Conservation (phyloP, 2,888 invertebrate species). For the Cheilosia impressa region DNA sequence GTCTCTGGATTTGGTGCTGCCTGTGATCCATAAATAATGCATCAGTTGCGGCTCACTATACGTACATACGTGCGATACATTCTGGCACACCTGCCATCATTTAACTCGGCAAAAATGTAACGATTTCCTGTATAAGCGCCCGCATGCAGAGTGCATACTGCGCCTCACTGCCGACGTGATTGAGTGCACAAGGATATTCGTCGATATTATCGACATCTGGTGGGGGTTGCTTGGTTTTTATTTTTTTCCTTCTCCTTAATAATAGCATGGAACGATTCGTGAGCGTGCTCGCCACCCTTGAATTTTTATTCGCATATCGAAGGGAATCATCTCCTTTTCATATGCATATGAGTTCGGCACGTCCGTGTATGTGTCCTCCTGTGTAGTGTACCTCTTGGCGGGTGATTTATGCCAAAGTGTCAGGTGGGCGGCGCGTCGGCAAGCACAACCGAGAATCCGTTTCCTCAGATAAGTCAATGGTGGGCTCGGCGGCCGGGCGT, state of each 20-base stretch:
- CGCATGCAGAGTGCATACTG: conserved; percentile 29
- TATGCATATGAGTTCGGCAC: conserved; percentile 55
- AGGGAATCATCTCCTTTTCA: conserved; percentile 54
- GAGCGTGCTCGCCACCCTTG: conserved; percentile 49
- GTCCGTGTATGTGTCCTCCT: conserved; percentile 10
- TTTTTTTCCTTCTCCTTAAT: conserved; percentile 1
- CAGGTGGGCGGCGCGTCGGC: conserved; percentile 12
- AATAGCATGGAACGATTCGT: conserved; percentile 35
- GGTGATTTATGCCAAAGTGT: conserved; percentile 65
- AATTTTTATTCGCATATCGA: conserved; percentile 59
- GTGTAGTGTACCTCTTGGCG: conserved; percentile 11
- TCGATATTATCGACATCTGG: conserved; percentile 37
- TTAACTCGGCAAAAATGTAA: conserved; percentile 30
- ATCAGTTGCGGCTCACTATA: conserved; percentile 50
- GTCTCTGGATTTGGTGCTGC: conserved; percentile 4
- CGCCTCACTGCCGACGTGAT: conserved; percentile 53
- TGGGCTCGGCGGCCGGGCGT: conserved; percentile 39
- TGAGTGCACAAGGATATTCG: conserved; percentile 56
- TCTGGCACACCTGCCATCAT: conserved; percentile 48
- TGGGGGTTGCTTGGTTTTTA: not conserved
- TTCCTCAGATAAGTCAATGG: conserved; percentile 27
- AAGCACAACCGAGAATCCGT: conserved; percentile 23
- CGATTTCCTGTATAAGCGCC: conserved; percentile 53
- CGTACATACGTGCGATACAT: conserved; percentile 11
- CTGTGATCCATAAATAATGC: conserved; percentile 61